Percentiles rank a stretch among this genome's conserved stretches.
These are phyloP conservation scores for Pogona vitticeps DNA, from an alignment of 2,113 vertebrate species.

Conservation along the genomic window DNA sequence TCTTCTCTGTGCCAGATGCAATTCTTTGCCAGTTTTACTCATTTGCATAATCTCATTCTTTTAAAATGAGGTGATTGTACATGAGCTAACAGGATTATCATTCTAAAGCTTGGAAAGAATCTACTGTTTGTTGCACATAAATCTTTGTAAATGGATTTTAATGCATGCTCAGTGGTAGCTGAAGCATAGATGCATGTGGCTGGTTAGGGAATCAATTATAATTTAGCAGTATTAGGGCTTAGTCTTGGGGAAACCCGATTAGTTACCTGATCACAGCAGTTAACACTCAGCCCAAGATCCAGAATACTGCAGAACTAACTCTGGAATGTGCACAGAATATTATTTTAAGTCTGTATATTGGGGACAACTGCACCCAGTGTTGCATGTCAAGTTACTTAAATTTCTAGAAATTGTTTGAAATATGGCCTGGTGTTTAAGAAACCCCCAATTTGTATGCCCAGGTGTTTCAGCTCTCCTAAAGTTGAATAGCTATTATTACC, in stretches of 20 bases:
- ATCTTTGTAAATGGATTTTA: slow-evolving; percentile 40
- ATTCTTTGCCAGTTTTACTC: background rate
- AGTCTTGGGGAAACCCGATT: background rate
- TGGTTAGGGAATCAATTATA: background rate
- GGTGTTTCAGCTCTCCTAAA: background rate
- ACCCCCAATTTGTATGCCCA: background rate
- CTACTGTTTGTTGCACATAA: background rate
- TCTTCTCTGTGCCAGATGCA: background rate
- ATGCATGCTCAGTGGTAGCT: slow-evolving; percentile 58
- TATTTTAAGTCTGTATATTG: background rate
- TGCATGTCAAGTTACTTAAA: background rate
- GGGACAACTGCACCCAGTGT: background rate
- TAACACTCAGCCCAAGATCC: background rate
- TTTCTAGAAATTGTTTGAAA: background rate
- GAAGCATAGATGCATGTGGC: slow-evolving; percentile 31
- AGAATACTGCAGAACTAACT: background rate
- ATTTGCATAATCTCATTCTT: background rate
- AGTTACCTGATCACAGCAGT: background rate
- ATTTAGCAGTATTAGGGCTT: background rate
- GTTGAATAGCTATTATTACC: too few relatives aligned
- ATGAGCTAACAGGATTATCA: background rate
- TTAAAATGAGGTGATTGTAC: slow-evolving; percentile 3
- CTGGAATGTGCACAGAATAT: too few relatives aligned
- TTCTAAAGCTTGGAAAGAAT: slow-evolving; percentile 9
- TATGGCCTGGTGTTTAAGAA: background rate